Conservation (phyloP, 2,888 invertebrate genomes). For the Hirtodrosophila confusa region DNA sequence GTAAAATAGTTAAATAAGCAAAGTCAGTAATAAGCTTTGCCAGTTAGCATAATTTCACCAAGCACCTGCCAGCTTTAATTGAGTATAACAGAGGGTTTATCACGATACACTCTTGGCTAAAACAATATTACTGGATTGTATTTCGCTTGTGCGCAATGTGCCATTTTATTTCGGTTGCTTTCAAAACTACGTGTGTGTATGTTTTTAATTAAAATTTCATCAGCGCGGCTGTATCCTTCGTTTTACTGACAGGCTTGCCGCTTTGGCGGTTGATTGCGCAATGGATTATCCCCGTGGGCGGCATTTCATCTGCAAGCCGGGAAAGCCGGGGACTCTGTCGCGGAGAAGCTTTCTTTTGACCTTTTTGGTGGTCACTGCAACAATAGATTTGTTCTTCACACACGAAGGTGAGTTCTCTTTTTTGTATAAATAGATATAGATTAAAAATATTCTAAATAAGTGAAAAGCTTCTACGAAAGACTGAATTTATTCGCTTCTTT, state of each 20-base stretch:
- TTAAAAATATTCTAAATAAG: too few relatives aligned
- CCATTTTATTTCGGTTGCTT: slow-evolving; percentile 3
- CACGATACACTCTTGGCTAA: not conserved
- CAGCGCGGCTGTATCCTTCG: slow-evolving; percentile 14
- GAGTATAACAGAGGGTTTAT: not conserved
- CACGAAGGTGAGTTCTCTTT: slow-evolving; percentile 42
- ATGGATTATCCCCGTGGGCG: slow-evolving; percentile 56
- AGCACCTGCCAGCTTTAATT: not conserved
- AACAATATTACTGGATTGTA: slow-evolving; percentile 9
- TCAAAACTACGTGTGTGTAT: slow-evolving; percentile 9
- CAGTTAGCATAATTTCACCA: not conserved
- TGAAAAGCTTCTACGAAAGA: too few relatives aligned
- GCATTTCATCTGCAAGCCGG: slow-evolving; percentile 12
- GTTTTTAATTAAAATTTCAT: slow-evolving; percentile 56
- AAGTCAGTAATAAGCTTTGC: too few relatives aligned
- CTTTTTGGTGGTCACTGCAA: slow-evolving; percentile 18
- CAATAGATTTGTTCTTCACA: slow-evolving; percentile 21
- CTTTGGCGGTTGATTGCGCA: slow-evolving; percentile 42
- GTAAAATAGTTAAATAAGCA: not conserved
- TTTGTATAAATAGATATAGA: not conserved
- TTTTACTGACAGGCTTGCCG: slow-evolving; percentile 33
- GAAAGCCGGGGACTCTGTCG: not conserved
- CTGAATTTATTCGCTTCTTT: too few relatives aligned
- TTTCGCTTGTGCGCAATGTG: slow-evolving; percentile 1
- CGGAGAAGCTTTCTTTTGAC: slow-evolving; percentile 15